Evolutionary conservation across 1,140 invertebrate species (phyloP).

Genomic region (Cyclina sinensis): DNA sequence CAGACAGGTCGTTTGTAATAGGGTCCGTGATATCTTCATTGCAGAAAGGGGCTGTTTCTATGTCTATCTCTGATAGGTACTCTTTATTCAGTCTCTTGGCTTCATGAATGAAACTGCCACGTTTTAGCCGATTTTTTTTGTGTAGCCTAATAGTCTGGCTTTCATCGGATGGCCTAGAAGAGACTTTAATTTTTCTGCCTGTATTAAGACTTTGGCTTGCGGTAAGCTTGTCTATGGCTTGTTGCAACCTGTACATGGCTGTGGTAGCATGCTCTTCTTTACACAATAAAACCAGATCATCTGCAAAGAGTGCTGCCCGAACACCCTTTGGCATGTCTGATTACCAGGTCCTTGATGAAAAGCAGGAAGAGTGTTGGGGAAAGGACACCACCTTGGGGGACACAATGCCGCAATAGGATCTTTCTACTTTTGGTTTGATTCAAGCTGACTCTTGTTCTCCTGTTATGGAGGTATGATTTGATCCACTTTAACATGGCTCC

Average conservation of each 20-base stretch:
- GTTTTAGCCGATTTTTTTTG: background rate
- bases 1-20: constrained; percentile 10
- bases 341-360: constrained; percentile 67
- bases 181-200: constrained; percentile 18
- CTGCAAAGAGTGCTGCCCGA: no score
- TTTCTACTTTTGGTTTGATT: constrained; percentile 23
- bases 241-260: no score
- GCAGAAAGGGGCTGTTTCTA: background rate
- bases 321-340: constrained; percentile 36
- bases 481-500: constrained; percentile 5
- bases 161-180: constrained; percentile 35
- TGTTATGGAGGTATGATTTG: constrained; percentile 27
- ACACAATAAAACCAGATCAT: no score
- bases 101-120: constrained; percentile 1
- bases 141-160: constrained; percentile 17
- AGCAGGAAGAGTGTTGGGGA: constrained; percentile 60
- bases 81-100: constrained; percentile 22
- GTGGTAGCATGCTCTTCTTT: no score
- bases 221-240: no score
- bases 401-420: constrained; percentile 33
- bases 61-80: background rate
- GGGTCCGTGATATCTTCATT: background rate
- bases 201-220: constrained; percentile 33
- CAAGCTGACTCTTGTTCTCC: constrained; percentile 40
- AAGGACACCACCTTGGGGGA: constrained; percentile 65